A percentile compares a stretch with the other conserved stretches of the same genome.
Evolutionary conservation across 2,888 invertebrate genomes (phyloP).

Genomic region (Drosophila rellima): DNA sequence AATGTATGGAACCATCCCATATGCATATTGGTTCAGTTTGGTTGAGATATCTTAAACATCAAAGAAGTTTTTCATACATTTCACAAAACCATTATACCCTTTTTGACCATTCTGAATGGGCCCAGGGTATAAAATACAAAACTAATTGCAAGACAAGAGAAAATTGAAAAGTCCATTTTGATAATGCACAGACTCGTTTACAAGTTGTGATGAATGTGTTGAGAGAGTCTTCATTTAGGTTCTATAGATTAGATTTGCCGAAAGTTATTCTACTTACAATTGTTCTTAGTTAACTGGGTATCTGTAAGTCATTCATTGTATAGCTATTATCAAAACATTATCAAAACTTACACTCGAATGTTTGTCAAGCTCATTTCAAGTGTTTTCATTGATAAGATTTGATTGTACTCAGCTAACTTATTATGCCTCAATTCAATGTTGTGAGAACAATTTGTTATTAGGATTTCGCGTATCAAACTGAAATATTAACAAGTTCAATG

Average conservation of each 20-base stretch:
- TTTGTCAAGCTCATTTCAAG: constrained; percentile 19
- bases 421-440: constrained; percentile 8
- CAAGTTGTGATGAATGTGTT: neutral
- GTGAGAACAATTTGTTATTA: constrained; percentile 35
- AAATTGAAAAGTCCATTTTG: constrained; percentile 18
- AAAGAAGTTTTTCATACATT: too few relatives aligned
- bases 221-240: neutral
- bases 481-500: neutral
- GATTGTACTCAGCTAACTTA: constrained; percentile 4
- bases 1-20: too few relatives aligned
- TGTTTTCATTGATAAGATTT: constrained; percentile 41
- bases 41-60: too few relatives aligned
- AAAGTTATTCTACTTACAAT: neutral
- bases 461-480: constrained; percentile 3
- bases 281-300: neutral
- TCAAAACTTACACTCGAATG: constrained; percentile 5
- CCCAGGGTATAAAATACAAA: neutral
- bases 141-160: constrained; percentile 21
- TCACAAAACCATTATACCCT: too few relatives aligned
- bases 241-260: constrained; percentile 3
- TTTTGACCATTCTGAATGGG: too few relatives aligned
- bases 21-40: too few relatives aligned
- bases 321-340: constrained; percentile 2
- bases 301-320: constrained; percentile 10
- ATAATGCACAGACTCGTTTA: neutral